These are phyloP conservation scores for Glandiceps talaboti DNA, from an alignment of 53 echinoderm and acorn worm species.

Conservation along the genomic window DNA sequence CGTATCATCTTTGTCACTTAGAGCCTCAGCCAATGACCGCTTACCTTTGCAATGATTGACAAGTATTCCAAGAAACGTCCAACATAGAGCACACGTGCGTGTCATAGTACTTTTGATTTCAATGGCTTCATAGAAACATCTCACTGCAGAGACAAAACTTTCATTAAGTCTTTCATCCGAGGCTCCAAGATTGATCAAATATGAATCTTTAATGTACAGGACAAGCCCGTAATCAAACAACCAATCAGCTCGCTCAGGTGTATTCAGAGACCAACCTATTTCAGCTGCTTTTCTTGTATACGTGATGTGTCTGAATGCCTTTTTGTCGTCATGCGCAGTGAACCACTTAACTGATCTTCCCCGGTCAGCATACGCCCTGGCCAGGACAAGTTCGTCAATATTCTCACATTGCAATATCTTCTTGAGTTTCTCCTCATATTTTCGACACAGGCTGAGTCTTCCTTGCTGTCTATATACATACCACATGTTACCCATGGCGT, in stretches of 20 bases:
- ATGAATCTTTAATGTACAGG: slow-evolving; percentile 59
- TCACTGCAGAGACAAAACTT: slow-evolving; percentile 38
- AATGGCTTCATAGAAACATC: slow-evolving; percentile 38
- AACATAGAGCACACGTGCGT: slow-evolving; percentile 37
- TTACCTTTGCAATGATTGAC: slow-evolving; percentile 36
- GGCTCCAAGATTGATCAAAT: slow-evolving; percentile 36
- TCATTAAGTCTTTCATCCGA: slow-evolving; percentile 9
- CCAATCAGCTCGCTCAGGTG: slow-evolving; percentile 54
- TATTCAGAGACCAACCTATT: slow-evolving; percentile 17
- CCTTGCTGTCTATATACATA: slow-evolving; percentile 15
- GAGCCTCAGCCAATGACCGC: slow-evolving; percentile 21
- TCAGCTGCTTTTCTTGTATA: slow-evolving; percentile 55
- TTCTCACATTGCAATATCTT: slow-evolving; percentile 24
- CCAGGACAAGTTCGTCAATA: slow-evolving; percentile 10
- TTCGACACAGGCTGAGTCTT: not conserved
- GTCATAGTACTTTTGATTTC: slow-evolving; percentile 19
- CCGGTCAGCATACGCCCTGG: slow-evolving; percentile 62
- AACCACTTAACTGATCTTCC: slow-evolving; percentile 64
- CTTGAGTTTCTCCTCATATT: slow-evolving; percentile 13
- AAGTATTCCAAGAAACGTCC: slow-evolving; percentile 73
- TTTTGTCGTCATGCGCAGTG: slow-evolving; percentile 42
- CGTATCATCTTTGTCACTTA: slow-evolving; percentile 16
- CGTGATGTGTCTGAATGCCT: slow-evolving; percentile 60
- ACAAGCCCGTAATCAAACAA: slow-evolving; percentile 74
- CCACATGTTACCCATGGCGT: slow-evolving; percentile 43